Evolutionary conservation across 2,888 invertebrate genomes (phyloP), one percentile per base, ranked within the genome.

Genomic region (Trilocha varians): DNA sequence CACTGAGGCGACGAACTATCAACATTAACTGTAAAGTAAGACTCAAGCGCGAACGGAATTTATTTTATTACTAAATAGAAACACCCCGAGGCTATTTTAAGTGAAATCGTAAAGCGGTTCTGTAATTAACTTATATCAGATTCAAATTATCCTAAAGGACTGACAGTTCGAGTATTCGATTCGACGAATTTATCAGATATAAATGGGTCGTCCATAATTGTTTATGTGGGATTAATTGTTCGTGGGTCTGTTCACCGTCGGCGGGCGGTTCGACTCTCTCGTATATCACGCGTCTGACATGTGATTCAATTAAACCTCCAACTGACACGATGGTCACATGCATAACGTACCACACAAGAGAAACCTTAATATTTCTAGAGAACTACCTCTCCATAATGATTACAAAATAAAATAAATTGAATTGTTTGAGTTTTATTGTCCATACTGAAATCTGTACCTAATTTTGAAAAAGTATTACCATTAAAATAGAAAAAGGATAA

Each of bases 201-300:
- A 70, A 75, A 78, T 72, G 65, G 67, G 59, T 65, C 61, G 59
- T 57, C 53, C 55, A 67, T 74, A 76, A 74, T 76, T 75, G 72
- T 77, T 75, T 75, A 74, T 76, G 66, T 63, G 68, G 70, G 60
- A 74, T 75, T 75, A 76, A 78, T 74, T 69, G 72, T 69, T 62
- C 57, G 53, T 56, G 53, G 58, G 62, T 59, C 53, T 68, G 63
- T 59, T 60, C 51, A 70, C 66, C 68, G 55, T 48, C 57, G 68
- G 65, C 67, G 56, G 46, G 46, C 48, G 53, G 47, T 47, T 54
- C 53, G 52, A 47, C 55, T 63, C 53, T 64, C 67, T 71, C 72
- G 66, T 79, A 77, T 69, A 77, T 79, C 73, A 77, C 64, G 52
- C 57, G 48, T 41, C 59, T 66, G 75, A 73, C 67, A 67, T 56